phyloP scores from a whole-genome alignment of 2,797 vertebrate genomes.

The Phaenicophaeus curvirostris region DNA sequence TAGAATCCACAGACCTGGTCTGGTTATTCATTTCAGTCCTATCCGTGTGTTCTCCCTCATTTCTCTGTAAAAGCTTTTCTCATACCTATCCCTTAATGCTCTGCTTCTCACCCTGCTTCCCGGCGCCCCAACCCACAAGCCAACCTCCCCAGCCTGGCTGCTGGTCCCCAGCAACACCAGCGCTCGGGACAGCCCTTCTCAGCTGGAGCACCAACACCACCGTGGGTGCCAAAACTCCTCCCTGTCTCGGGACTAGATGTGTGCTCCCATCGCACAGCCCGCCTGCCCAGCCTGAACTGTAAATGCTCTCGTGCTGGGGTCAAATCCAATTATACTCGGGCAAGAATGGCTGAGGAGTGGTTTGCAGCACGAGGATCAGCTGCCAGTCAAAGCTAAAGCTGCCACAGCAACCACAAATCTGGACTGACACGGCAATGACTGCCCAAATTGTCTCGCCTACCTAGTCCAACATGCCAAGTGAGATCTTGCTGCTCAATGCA shows the following conservation, averaged over 20 bases:
- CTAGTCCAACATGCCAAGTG: not conserved
- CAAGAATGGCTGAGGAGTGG: not conserved
- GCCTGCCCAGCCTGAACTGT: not conserved
- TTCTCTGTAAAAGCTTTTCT: not conserved
- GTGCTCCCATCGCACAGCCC: not conserved
- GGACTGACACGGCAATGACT: not conserved
- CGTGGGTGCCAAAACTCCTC: not conserved
- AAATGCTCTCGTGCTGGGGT: rapidly evolving
- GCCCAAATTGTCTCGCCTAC: not conserved
- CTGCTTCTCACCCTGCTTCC: not conserved
- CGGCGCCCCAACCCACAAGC: no score
- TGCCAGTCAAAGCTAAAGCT: not conserved
- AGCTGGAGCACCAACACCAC: not conserved
- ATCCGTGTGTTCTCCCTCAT: not conserved
- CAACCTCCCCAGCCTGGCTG: not conserved
- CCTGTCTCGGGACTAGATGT: not conserved
- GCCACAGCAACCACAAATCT: not conserved
- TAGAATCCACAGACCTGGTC: rapidly evolving
- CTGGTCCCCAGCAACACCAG: not conserved
- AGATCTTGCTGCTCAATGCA: not conserved
- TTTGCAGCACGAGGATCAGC: not conserved
- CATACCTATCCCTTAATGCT: not conserved
- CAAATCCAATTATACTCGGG: not conserved
- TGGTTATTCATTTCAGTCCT: not conserved
- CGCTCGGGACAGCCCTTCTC: not conserved